Evolutionary conservation across 92 coral and sea anemone genomes (phyloP), one percentile per base, ranked within the genome.

Genomic region (Phenganax marumi): DNA sequence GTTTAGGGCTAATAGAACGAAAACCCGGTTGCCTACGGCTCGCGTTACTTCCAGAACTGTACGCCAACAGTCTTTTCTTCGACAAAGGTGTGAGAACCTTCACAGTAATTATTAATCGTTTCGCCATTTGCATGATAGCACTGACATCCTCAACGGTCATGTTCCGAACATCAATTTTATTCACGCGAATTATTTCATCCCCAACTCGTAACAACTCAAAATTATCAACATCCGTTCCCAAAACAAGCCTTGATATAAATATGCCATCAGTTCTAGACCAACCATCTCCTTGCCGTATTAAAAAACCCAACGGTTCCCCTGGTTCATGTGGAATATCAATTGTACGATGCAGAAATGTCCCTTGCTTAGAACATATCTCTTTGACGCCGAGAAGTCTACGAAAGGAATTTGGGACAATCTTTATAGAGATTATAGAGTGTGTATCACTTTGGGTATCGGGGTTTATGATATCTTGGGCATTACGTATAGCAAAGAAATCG

Each of bases 201-300:
- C 99, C 99, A 23, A 96, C 99, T 21, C 99, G 96, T 24, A 96
- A 89, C 54, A 96, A 83, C 76, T 96, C 99, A 85, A 92, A 96
- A 55, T 93, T 93, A 90, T 96, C 99, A 47, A 96, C 97, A 70
- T 96, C 99, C 0, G 99, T 96, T 9, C 99, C 99, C 11, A 96
- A 68, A 5, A 96, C 99, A 24, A 96, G 97, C 75, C 99, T 92
- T 55, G 99, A 96, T 14, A 96, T 97, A 85, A 96, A 96, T 50
- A 96, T 93, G 3, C 99, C 99, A 22, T 96, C 96, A 8, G 90
- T 92, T 8, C 97, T 87, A 25, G 93, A 94, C 99, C 99, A 96
- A 11, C 99, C 99, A 73, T 96, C 99, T 56, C 99, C 99, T 73
- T 96, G 99, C 12, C 99, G 99, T 86, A 96, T 96, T 86, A 93